Percentiles rank a stretch among this genome's conserved stretches.
phyloP scores from a whole-genome alignment of 1,140 invertebrate genomes.

The Papilio helenus region DNA sequence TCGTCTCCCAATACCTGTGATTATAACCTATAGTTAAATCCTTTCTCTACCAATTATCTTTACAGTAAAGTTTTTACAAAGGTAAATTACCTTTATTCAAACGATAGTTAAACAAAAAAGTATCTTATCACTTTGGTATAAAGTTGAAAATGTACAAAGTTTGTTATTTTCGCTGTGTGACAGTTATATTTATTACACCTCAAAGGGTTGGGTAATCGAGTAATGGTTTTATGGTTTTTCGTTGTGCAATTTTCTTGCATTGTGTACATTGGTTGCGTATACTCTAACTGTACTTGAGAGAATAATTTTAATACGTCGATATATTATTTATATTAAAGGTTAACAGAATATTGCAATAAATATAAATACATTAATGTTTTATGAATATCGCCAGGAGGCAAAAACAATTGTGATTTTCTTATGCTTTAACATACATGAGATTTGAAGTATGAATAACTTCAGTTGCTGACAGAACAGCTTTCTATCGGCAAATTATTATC shows the following conservation, averaged over 20 bases:
- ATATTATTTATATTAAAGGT: constrained; percentile 7
- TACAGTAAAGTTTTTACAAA: constrained; percentile 69
- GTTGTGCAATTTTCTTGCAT: constrained; percentile 80
- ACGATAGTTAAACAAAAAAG: constrained; percentile 1
- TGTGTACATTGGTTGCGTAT: constrained; percentile 57
- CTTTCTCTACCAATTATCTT: constrained; percentile 76
- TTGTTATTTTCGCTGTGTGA: constrained; percentile 51
- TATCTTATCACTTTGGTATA: constrained; percentile 9
- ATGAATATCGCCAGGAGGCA: too few species aligned
- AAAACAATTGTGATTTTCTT: too few species aligned
- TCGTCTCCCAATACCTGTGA: constrained; percentile 68
- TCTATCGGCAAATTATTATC: too few species aligned
- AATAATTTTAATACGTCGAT: constrained; percentile 1
- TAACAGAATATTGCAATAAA: constrained; percentile 4
- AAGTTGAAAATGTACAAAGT: constrained; percentile 43
- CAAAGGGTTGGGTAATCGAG: constrained; percentile 77
- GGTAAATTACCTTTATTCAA: constrained; percentile 41
- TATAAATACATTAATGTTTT: neutral
- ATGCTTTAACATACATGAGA: too few species aligned
- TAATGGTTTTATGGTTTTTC: constrained; percentile 78
- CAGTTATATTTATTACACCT: constrained; percentile 78
- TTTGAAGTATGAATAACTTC: too few species aligned
- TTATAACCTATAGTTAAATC: constrained; percentile 64
- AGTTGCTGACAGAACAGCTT: too few species aligned
- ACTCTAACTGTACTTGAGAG: constrained; percentile 45